Base-by-base conservation (phyloP, 64 coral and sea anemone genomes). In the Montipora capricornis region DNA sequence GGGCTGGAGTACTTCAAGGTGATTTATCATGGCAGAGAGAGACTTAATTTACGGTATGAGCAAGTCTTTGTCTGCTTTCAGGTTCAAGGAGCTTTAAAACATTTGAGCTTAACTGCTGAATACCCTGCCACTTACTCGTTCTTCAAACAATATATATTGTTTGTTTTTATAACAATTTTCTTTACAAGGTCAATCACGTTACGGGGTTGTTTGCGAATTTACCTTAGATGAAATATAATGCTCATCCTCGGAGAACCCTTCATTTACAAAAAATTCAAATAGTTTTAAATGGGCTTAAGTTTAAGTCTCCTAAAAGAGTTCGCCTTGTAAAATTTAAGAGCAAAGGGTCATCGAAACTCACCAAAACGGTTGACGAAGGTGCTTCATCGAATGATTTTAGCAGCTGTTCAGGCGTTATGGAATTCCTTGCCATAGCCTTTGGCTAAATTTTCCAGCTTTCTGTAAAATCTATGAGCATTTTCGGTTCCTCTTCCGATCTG, bases 401-500 rank as follows among this genome's bases (percentile, higher is more conserved):
- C 50, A 97, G 64, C 17, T 97, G 89, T 17, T 97, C 58, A 15
- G 93, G 93, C 17, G 88, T 94, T 13, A 97, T 46, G 5, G 93
- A 92, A 52, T 52, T 89, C 16, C 84, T 95, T 70, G 53, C 93
- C 96, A 97, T 97, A 82, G 55, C 89, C 55, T 61, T 92, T 47
- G 47, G 8, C 67, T 46, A 81, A 64, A 78, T 5, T 17, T 78
- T 17, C 45, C 17, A 9, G 5, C 49, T 15, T 78, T 8, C 9
- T 16, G 76, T 49, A n/a, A 78, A 4, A 46, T 16, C 19, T 50
- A 13, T 78, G 76, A 2, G 4, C 76, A 78, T 78, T 78, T 48
- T 78, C 12, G 5, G 9, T 6, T 1, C 76, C 13, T 78, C 70
- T 76, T 55, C 81, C 81, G 80, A 62, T 71, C 82, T 87, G 66